phyloP scores from a whole-genome alignment of 2,797 vertebrate genomes.

The Melanogrammus aeglefinus region DNA sequence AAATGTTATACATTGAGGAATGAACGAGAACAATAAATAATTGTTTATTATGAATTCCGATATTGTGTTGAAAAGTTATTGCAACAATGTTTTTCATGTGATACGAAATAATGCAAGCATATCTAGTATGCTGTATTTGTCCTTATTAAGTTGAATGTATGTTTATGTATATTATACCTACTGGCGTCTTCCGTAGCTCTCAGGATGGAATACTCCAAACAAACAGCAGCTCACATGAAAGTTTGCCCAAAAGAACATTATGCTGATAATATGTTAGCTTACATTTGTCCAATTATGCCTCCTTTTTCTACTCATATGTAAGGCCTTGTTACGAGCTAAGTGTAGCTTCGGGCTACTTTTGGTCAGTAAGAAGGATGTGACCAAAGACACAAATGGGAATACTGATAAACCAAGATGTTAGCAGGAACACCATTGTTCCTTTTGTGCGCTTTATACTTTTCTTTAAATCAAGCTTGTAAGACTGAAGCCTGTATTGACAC shows the following conservation, averaged over 20 bases:
- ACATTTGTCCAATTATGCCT: conserved; percentile 59
- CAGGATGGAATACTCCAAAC: conserved; percentile 59
- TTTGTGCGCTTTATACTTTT: conserved; percentile 28
- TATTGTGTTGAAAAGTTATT: neutral
- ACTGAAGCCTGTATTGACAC: conserved; percentile 50
- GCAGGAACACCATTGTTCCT: conserved; percentile 44
- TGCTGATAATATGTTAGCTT: conserved; percentile 48
- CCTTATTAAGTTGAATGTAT: conserved; percentile 46
- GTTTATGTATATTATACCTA: conserved; percentile 2
- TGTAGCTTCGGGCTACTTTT: conserved; percentile 61
- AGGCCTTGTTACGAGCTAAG: conserved; percentile 49
- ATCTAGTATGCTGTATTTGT: conserved; percentile 11
- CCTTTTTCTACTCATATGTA: conserved; percentile 49
- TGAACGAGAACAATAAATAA: neutral
- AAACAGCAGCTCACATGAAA: conserved; percentile 51
- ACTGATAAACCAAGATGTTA: conserved; percentile 46
- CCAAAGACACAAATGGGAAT: conserved; percentile 57
- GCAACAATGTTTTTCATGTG: neutral
- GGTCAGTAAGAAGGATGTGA: conserved; percentile 51
- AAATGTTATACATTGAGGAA: no score
- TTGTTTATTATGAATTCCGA: neutral
- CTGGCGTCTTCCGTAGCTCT: conserved; percentile 44
- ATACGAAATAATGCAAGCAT: conserved; percentile 13
- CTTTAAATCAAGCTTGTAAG: conserved; percentile 38
- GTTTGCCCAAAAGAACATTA: conserved; percentile 51